Base-by-base conservation (phyloP, 2,113 vertebrate species). In the Formicarius rufipectus region DNA sequence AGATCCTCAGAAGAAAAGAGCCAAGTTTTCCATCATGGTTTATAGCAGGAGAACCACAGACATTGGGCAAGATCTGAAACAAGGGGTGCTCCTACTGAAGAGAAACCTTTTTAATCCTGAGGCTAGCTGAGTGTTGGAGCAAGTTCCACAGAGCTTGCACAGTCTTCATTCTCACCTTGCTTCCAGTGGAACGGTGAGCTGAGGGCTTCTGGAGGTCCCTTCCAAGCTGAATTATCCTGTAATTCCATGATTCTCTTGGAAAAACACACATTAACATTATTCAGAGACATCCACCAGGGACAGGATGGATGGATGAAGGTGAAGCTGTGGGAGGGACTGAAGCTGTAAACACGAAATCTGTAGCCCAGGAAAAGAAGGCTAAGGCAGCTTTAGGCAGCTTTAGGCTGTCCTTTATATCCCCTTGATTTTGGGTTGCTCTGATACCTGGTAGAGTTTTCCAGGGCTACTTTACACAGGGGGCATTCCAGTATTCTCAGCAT, bases 21-120 rank as follows among this genome's bases (percentile, higher is more conserved):
- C 6, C 15, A 35, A 4, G 8, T 9, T 37, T n/a, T 37, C 67
- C 11, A 18, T 37, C 2, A 2, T 5, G 5, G 1, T 39, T 2
- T 7, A 17, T 45, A 30, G 6, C 66, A 73, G 42, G 22, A 63
- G 37, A 59, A 15, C 13, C 35, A 5, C 1, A 2, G 31, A 33
- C 35, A 25, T 3, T 10, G 16, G 12, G 5, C 8, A n/a, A 7
- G 40, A 20, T 5, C 11, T 87, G 24, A 53, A 74, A 67, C 13
- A 66, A 15, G 7, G 7, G 14, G 74, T 9, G 6, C 35, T 89
- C 4, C 0, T 4, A 6, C 0, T 33, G 12, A n/a, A 33, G 10
- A 71, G 6, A n/a, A 7, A 4, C 2, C 6, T 55, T 64, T 81
- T 69, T 20, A n/a, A 31, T 25, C 7, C 19, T 14, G 15, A 74